Conservation (phyloP, 1,140 invertebrate species). For the Antheraea pernyi region DNA sequence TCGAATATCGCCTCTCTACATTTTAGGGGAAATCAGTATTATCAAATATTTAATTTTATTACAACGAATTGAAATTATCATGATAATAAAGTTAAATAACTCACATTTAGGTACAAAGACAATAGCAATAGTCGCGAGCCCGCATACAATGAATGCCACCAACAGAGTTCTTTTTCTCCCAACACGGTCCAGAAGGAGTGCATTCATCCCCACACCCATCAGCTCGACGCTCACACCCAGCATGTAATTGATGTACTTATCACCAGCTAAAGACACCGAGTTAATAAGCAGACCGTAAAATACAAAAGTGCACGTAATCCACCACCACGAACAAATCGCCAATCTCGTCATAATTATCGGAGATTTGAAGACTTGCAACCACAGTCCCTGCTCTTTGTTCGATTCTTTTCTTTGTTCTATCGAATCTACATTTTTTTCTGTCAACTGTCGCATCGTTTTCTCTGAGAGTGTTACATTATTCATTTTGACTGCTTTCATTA, state of each 20-base stretch:
- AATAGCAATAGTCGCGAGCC: slow-evolving; percentile 66
- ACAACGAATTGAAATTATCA: too few species aligned
- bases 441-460: slow-evolving; percentile 60
- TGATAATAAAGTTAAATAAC: slow-evolving; percentile 15
- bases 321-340: slow-evolving; percentile 80
- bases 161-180: slow-evolving; percentile 83
- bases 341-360: slow-evolving; percentile 62
- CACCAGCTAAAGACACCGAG: slow-evolving; percentile 83
- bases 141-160: slow-evolving; percentile 81
- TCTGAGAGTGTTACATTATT: slow-evolving; percentile 83
- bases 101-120: slow-evolving; percentile 67
- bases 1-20: too few species aligned
- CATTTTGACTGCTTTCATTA: slow-evolving; percentile 82
- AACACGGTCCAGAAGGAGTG: slow-evolving; percentile 81
- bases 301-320: slow-evolving; percentile 87
- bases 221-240: slow-evolving; percentile 85
- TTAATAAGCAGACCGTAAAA: slow-evolving; percentile 90
- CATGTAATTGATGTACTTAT: slow-evolving; percentile 86
- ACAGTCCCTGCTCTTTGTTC: slow-evolving; percentile 43
- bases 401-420: slow-evolving; percentile 41
- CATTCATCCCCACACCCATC: slow-evolving; percentile 84
- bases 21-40: too few species aligned
- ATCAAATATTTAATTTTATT: too few species aligned
- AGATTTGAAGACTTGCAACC: slow-evolving; percentile 58
- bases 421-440: slow-evolving; percentile 42